Evolutionary conservation across 2,797 vertebrate species (phyloP).

Genomic region (Sebastes vulpes): DNA sequence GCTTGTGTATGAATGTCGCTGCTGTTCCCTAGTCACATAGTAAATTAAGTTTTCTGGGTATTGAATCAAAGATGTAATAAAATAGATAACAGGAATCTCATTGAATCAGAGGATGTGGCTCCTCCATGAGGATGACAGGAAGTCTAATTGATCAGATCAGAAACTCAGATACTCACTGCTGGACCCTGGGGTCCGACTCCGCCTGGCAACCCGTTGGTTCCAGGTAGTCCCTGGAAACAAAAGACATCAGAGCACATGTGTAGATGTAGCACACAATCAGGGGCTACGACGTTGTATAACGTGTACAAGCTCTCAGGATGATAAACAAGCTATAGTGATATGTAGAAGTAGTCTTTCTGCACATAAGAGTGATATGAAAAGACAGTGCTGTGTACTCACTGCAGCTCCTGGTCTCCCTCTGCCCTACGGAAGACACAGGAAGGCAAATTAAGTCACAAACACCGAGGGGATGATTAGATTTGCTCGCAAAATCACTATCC

Average conservation of each 20-base stretch:
- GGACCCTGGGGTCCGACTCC: conserved; percentile 91
- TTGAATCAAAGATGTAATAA: neutral
- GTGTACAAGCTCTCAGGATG: neutral
- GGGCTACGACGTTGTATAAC: neutral
- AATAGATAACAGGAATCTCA: neutral
- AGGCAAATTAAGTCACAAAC: conserved; percentile 76
- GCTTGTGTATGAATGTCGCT: neutral
- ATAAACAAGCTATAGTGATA: neutral
- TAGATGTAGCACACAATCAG: neutral
- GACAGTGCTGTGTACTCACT: conserved; percentile 86
- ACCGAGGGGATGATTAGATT: conserved; percentile 30
- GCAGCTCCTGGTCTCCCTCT: conserved; percentile 95
- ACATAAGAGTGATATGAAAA: neutral
- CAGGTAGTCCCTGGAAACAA: conserved; percentile 90
- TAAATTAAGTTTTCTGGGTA: neutral
- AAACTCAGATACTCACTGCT: conserved; percentile 88
- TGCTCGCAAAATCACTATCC: conserved; percentile 27
- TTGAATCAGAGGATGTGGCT: conserved; percentile 1
- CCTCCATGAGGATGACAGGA: neutral
- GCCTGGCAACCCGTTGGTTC: conserved; percentile 92
- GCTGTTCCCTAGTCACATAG: neutral
- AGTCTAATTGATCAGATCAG: conserved; percentile 1
- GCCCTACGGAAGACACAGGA: conserved; percentile 89
- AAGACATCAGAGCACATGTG: conserved; percentile 4
- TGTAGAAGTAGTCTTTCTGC: neutral